Base-by-base conservation (phyloP, 2,888 invertebrate genomes). In the Acrobasis suavella region DNA sequence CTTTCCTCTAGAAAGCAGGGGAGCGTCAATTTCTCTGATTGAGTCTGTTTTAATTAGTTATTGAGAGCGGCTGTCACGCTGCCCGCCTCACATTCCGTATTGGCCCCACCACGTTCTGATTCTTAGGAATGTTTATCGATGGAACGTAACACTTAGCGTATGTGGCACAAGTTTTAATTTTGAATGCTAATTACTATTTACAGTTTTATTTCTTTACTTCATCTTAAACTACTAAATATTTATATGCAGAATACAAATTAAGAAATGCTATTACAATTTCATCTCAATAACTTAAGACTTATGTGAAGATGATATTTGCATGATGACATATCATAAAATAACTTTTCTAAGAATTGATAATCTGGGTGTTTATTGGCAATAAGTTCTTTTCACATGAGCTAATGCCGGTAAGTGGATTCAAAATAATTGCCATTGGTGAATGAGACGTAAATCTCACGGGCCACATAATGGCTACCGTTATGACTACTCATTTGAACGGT, bases 1-100 rank as follows among this genome's bases (percentile, higher is more conserved):
- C 85, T 82, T 83, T 85, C 83, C 79, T 85, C 77, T 89, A 90
- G 91, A 92, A 92, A 92, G 91, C 88, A 82, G 84, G 76, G 76
- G 76, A 83, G 80, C 86, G 75, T 85, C 81, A 90, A 85, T 91
- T 89, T 90, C 89, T 92, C 87, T 87, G 87, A 90, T 90, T 89
- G 87, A 87, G 85, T 86, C 83, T 87, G 85, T 87, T 85, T 85
- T 89, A 87, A 91, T 92, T 91, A 89, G 91, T 92, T 91, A 91
- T 86, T 84, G 89, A 89, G 91, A 89, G 77, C 91, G 85, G 73
- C 81, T 87, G 88, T 87, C 87, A 87, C 87, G 89, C 83, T 85
- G 82, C 71, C 79, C 80, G 85, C 73, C 74, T 82, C 83, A 84
- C 91, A 91, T 91, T 86, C 90, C 89, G 75, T 78, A 72, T 70